Evolutionary conservation across 2,113 vertebrate genomes (phyloP).

Genomic region (Grus americana): DNA sequence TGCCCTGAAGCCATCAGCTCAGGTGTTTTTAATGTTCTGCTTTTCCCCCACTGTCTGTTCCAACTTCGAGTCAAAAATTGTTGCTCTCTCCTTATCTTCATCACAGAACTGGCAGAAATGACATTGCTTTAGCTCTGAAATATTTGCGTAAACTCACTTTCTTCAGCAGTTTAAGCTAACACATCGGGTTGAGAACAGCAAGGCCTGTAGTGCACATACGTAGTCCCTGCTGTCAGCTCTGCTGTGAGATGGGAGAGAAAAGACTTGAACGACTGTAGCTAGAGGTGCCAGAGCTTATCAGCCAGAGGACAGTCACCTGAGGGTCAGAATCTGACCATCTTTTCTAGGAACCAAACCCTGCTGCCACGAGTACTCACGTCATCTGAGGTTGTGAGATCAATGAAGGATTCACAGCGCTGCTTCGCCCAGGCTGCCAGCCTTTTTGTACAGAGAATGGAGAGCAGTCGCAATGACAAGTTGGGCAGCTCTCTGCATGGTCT

Average conservation of each 20-base stretch:
- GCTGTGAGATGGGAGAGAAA: background rate
- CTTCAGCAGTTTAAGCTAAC: background rate
- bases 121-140: background rate
- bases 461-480: rapidly evolving
- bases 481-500: background rate
- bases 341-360: background rate
- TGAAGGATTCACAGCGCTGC: background rate
- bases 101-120: background rate
- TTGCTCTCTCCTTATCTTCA: background rate
- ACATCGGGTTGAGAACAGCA: background rate
- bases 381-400: background rate
- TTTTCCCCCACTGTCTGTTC: background rate
- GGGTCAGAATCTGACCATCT: background rate
- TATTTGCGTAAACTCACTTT: background rate
- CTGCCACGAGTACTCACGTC: background rate
- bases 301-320: background rate
- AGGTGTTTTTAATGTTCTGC: background rate
- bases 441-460: background rate
- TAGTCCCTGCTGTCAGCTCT: background rate
- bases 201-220: background rate
- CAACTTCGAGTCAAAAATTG: background rate
- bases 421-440: background rate
- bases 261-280: background rate
- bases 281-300: background rate
- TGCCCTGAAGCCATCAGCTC: background rate